A percentile compares a stretch with the other conserved stretches of the same genome.
phyloP scores from a whole-genome alignment of 2,888 invertebrate species.

The Linnaemya tessellans region DNA sequence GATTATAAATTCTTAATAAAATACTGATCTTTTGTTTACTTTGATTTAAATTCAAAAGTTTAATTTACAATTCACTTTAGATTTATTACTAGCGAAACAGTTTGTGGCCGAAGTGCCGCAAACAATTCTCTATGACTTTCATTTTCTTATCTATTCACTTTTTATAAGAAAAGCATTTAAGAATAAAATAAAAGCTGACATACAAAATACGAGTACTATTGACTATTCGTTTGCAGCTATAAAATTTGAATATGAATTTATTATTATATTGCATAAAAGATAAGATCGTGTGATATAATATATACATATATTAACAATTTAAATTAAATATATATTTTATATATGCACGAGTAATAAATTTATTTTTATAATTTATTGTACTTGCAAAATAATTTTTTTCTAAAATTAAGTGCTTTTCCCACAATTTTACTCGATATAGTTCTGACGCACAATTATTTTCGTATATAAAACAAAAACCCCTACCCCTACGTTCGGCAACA shows the following conservation, averaged over 20 bases:
- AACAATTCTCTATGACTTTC: not conserved
- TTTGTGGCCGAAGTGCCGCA: not conserved
- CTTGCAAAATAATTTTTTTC: too few relatives aligned
- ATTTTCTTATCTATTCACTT: not conserved
- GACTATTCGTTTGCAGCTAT: not conserved
- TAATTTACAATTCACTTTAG: not conserved
- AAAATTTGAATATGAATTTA: not conserved
- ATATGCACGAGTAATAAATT: too few relatives aligned
- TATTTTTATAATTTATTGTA: too few relatives aligned
- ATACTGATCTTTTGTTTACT: not conserved
- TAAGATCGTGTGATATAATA: too few relatives aligned
- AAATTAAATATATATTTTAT: too few relatives aligned
- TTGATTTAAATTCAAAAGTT: slow-evolving; percentile 1
- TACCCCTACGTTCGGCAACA: too few relatives aligned
- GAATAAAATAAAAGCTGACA: not conserved
- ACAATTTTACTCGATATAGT: too few relatives aligned
- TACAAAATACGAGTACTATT: not conserved
- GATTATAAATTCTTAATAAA: slow-evolving; percentile 6
- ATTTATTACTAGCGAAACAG: not conserved
- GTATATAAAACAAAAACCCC: too few relatives aligned
- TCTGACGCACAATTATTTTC: too few relatives aligned
- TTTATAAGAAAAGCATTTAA: not conserved
- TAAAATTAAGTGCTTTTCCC: too few relatives aligned
- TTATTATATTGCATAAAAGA: not conserved
- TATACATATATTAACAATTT: too few relatives aligned